Percentiles rank a stretch among this genome's conserved stretches.
Evolutionary conservation across 2,888 invertebrate species (phyloP).

Genomic region (Pseudococcus longispinus): DNA sequence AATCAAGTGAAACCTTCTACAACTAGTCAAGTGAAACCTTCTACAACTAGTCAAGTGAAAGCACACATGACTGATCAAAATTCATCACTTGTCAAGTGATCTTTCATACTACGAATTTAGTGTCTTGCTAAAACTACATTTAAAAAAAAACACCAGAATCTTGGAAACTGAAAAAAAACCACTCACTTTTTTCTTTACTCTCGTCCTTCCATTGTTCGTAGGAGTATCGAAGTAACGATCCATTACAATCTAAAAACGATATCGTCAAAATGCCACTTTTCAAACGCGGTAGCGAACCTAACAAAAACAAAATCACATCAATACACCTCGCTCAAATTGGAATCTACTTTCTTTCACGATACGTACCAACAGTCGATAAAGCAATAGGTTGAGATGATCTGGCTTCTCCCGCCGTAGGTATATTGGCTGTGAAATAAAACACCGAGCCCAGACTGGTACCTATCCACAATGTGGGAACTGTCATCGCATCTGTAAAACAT

Average conservation of each 20-base stretch:
- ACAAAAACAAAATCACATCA: not conserved
- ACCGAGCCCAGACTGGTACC: conserved; percentile 97
- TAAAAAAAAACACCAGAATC: too few species aligned
- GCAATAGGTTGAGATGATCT: conserved; percentile 81
- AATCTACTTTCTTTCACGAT: not conserved
- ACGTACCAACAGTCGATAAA: conserved; percentile 69
- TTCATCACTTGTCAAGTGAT: too few species aligned
- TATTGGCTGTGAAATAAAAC: conserved; percentile 85
- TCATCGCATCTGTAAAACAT: conserved; percentile 76
- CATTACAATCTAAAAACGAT: conserved; percentile 95
- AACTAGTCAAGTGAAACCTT: too few species aligned
- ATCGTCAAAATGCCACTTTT: conserved; percentile 93
- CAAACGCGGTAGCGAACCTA: conserved; percentile 64
- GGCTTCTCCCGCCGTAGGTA: conserved; percentile 79
- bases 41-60: too few species aligned
- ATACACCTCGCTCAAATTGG: not conserved
- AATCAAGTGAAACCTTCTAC: too few species aligned
- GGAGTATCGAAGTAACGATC: conserved; percentile 87
- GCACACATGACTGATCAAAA: too few species aligned
- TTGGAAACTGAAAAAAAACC: not conserved
- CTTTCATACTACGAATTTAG: too few species aligned
- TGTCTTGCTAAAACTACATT: too few species aligned
- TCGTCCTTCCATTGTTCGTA: conserved; percentile 94
- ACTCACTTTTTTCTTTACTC: conserved; percentile 69
- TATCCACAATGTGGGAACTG: conserved; percentile 94